phyloP scores from a whole-genome alignment of 2,888 invertebrate genomes.

The Acleris cristana region DNA sequence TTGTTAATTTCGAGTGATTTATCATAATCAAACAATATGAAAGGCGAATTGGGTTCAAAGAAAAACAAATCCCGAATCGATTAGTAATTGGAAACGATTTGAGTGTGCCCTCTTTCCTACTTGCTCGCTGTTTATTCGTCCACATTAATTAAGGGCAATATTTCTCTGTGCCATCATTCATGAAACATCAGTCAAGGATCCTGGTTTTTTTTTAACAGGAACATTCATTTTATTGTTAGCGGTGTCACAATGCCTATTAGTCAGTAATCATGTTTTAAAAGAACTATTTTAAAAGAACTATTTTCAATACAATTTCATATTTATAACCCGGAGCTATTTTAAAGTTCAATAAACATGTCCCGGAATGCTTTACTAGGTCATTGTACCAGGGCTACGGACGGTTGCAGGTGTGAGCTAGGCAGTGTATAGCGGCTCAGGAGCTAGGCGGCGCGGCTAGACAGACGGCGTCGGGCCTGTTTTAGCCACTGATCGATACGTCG shows the following conservation, averaged over 20 bases:
- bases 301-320: constrained; percentile 59
- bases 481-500: constrained; percentile 77
- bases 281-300: constrained; percentile 48
- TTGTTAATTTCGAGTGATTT: constrained; percentile 74
- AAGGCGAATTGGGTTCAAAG: constrained; percentile 69
- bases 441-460: constrained; percentile 67
- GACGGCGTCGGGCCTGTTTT: constrained; percentile 71
- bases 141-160: constrained; percentile 30
- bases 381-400: constrained; percentile 64
- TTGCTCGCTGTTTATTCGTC: constrained; percentile 37
- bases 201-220: constrained; percentile 9
- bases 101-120: constrained; percentile 57
- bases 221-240: neutral
- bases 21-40: constrained; percentile 72
- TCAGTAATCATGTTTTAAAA: constrained; percentile 19
- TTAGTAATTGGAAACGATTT: constrained; percentile 73
- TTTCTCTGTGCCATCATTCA: constrained; percentile 12
- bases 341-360: constrained; percentile 65
- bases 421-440: constrained; percentile 54
- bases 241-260: neutral
- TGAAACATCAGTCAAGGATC: constrained; percentile 5
- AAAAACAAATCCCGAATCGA: constrained; percentile 76
- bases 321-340: constrained; percentile 58
- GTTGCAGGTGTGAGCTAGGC: constrained; percentile 61
- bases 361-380: constrained; percentile 71